A percentile compares a stretch with the other conserved stretches of the same genome.
Conservation (phyloP, 2,797 vertebrate genomes). For the Lepilemur septentrionalis region DNA sequence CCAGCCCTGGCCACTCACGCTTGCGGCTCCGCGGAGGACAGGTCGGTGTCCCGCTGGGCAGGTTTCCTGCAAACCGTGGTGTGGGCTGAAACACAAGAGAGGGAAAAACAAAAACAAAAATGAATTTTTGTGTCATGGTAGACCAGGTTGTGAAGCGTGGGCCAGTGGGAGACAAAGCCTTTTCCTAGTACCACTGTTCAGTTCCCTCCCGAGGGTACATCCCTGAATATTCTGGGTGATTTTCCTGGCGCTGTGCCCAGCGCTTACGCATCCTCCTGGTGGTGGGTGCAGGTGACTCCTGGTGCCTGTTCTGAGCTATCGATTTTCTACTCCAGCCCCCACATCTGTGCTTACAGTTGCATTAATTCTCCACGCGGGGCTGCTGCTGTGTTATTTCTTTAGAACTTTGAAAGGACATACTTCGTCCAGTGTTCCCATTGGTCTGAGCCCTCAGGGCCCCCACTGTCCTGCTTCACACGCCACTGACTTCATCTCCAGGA, state of each 20-base stretch:
- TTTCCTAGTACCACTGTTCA: constrained; percentile 74
- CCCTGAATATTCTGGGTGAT: constrained; percentile 77
- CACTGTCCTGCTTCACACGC: constrained; percentile 27
- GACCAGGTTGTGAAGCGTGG: not conserved
- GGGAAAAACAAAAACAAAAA: not conserved
- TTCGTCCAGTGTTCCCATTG: not conserved
- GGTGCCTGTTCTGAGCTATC: constrained; percentile 62
- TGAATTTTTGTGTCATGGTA: not conserved
- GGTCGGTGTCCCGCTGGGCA: not conserved
- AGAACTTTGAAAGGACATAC: not conserved
- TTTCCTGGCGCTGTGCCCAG: constrained; percentile 36
- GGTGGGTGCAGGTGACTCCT: constrained; percentile 77
- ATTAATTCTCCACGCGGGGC: constrained; percentile 55
- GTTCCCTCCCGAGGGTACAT: constrained; percentile 53
- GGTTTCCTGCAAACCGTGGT: not conserved
- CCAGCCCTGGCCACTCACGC: no score
- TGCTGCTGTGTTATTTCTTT: constrained; percentile 40
- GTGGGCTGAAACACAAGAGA: not conserved
- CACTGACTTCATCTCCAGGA: constrained; percentile 48
- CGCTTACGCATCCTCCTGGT: constrained; percentile 65
- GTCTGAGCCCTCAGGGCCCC: constrained; percentile 23
- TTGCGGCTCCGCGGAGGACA: not conserved
- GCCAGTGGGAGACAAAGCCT: constrained; percentile 37
- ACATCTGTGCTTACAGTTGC: constrained; percentile 46
- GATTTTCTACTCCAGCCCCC: constrained; percentile 50